Evolutionary conservation across 2,888 invertebrate genomes (phyloP).

Genomic region (Cotesia congregata): DNA sequence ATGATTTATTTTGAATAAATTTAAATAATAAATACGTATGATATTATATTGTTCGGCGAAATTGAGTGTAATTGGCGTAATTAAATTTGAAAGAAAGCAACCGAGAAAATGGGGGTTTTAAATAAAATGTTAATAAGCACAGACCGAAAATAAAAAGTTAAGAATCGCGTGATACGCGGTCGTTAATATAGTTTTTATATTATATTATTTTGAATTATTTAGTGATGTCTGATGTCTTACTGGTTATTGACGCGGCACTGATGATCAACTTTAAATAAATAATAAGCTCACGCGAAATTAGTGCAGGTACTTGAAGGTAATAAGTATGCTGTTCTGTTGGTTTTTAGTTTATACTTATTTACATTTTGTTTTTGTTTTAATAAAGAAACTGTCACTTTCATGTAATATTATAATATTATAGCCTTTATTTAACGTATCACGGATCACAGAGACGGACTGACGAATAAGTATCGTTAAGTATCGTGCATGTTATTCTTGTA

Average conservation of each 20-base stretch:
- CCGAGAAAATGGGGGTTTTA: background rate
- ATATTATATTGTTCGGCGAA: background rate
- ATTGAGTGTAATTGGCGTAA: background rate
- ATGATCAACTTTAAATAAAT: background rate
- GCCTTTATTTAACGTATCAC: slow-evolving; percentile 32
- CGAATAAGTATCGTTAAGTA: slow-evolving; percentile 23
- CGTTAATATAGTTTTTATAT: slow-evolving; percentile 19
- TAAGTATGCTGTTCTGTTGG: background rate
- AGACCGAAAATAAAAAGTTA: slow-evolving; percentile 5
- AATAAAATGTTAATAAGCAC: background rate
- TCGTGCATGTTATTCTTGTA: slow-evolving; percentile 23
- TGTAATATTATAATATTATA: background rate
- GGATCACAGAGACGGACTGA: slow-evolving; percentile 17
- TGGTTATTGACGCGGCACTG: background rate
- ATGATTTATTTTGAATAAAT: background rate
- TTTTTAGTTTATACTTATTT: background rate
- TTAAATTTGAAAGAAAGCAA: background rate
- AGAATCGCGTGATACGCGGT: slow-evolving; percentile 8
- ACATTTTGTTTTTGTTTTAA: background rate
- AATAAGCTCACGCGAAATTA: background rate
- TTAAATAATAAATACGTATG: background rate
- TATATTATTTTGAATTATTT: slow-evolving; percentile 14
- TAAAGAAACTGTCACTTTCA: background rate
- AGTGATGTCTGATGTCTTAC: slow-evolving; percentile 13
- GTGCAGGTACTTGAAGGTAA: background rate